A percentile compares a stretch with the other conserved stretches of the same genome.
Conservation (phyloP, 2,888 invertebrate genomes). For the Mythimna pallens region DNA sequence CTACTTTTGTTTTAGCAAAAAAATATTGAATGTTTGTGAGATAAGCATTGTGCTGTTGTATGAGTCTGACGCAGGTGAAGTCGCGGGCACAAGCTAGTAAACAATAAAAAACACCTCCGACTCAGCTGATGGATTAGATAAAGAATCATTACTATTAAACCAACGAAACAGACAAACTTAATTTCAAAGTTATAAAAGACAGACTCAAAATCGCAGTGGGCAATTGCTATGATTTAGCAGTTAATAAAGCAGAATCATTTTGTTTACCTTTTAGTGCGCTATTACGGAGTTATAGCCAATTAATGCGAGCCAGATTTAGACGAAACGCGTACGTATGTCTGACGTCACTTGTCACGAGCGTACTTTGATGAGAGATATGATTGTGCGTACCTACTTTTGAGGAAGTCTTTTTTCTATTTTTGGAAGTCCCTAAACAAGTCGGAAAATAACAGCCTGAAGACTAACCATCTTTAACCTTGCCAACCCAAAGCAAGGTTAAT, state of each 20-base stretch:
- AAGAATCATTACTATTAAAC: background rate
- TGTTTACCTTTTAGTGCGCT: conserved; percentile 32
- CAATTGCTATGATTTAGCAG: conserved; percentile 16
- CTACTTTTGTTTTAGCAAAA: too few species aligned
- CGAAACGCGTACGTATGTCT: conserved; percentile 13
- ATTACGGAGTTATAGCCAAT: conserved; percentile 40
- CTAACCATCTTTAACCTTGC: background rate
- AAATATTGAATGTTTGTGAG: too few species aligned
- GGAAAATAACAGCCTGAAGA: background rate
- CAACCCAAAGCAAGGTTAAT: background rate
- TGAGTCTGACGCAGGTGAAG: too few species aligned
- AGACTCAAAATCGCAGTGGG: background rate
- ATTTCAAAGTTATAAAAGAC: conserved; percentile 8
- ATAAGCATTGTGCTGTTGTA: too few species aligned
- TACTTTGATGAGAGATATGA: background rate
- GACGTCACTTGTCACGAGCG: conserved; percentile 32
- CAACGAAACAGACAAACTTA: background rate
- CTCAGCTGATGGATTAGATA: background rate
- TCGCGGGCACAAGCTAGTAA: background rate
- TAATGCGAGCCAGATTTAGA: conserved; percentile 40
- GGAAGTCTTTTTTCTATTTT: background rate
- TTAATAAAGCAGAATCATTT: conserved; percentile 18
- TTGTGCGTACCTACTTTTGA: background rate
- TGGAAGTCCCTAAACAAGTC: background rate
- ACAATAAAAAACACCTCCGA: background rate